Evolutionary conservation across 2,113 vertebrate genomes (phyloP).

Genomic region (Turnix velox): DNA sequence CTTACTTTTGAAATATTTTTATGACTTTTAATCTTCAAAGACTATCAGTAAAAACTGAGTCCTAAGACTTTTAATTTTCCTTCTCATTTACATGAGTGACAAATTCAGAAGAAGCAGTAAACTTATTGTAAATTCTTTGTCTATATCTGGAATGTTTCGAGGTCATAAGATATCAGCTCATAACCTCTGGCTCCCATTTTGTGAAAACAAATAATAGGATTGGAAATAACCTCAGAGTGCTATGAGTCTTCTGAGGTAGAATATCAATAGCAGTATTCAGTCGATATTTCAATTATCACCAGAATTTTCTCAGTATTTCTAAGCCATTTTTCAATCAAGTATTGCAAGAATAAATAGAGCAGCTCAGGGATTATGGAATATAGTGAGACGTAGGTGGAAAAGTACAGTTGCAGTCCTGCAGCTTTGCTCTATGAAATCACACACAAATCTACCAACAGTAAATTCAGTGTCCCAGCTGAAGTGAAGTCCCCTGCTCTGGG

Average conservation of each 20-base stretch:
- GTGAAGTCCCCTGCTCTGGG: too few relatives aligned
- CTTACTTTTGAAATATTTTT: not conserved
- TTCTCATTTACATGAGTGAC: not conserved
- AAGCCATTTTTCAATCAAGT: conserved; percentile 60
- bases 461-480: not conserved
- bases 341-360: conserved; percentile 41
- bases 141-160: not conserved
- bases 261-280: conserved; percentile 49
- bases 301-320: conserved; percentile 52
- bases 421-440: not conserved
- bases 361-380: conserved; percentile 27
- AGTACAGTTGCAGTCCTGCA: not conserved
- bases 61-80: not conserved
- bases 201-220: conserved; percentile 55
- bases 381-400: not conserved
- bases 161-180: conserved; percentile 34
- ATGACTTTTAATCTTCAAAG: not conserved
- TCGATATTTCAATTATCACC: conserved; percentile 62
- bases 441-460: not conserved
- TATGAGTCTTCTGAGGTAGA: conserved; percentile 24
- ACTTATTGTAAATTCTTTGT: not conserved
- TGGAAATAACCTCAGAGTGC: conserved; percentile 30
- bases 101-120: not conserved
- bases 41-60: not conserved
- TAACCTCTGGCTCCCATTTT: conserved; percentile 64